Evolutionary conservation across 2,113 vertebrate genomes (phyloP).

Genomic region (Onychostoma macrolepis): DNA sequence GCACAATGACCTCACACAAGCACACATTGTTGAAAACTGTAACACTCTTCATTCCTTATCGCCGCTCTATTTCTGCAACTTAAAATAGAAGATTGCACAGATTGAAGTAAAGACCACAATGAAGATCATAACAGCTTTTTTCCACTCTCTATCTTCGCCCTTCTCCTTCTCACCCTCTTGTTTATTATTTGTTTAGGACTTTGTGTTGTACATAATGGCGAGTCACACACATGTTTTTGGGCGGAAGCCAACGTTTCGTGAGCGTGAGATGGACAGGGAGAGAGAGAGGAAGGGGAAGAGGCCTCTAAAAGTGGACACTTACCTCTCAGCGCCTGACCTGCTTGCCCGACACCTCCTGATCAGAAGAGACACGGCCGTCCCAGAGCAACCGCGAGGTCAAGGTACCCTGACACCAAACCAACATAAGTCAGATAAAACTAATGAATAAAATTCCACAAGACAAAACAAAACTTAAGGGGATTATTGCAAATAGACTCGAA

Average conservation of each 20-base stretch:
- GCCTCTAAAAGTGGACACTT: constrained; percentile 86
- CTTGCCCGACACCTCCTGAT: constrained; percentile 86
- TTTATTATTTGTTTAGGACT: constrained; percentile 78
- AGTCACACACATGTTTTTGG: constrained; percentile 88
- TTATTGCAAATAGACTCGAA: background rate
- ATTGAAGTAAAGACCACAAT: constrained; percentile 59
- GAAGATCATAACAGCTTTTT: constrained; percentile 73
- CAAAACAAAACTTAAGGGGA: background rate
- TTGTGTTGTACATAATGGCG: constrained; percentile 91
- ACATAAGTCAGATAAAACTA: background rate
- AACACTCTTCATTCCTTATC: constrained; percentile 75
- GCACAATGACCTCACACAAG: constrained; percentile 78
- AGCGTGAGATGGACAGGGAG: constrained; percentile 79
- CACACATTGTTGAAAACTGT: constrained; percentile 75
- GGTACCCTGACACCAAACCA: constrained; percentile 62
- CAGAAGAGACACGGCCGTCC: constrained; percentile 75
- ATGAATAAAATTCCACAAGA: background rate
- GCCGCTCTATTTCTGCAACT: constrained; percentile 60
- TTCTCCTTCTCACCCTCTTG: constrained; percentile 45
- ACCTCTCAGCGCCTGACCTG: constrained; percentile 87
- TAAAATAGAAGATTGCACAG: constrained; percentile 63
- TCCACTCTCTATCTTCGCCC: constrained; percentile 18
- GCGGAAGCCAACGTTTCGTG: constrained; percentile 78
- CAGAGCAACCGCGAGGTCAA: constrained; percentile 69
- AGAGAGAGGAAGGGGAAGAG: constrained; percentile 77